Base-by-base conservation (phyloP, 30 jellyfish, hydroid and myxozoan genomes). In the Aurelia coerulea region DNA sequence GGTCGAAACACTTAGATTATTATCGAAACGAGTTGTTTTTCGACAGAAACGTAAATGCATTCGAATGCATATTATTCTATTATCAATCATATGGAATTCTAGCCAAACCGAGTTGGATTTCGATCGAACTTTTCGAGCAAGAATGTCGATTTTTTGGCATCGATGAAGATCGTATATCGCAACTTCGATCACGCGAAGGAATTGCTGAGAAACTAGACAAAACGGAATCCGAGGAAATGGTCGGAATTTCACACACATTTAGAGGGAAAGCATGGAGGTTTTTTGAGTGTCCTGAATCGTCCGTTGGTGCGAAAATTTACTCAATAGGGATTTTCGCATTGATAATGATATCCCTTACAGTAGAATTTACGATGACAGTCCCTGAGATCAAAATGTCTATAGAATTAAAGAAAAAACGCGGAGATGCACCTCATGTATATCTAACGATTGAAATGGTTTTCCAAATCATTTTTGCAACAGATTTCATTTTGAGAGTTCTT, bases 61-160 rank as follows among this genome's bases (percentile, higher is more conserved):
- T 90, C 42, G 91, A 83, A 58, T 42, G 81, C 33, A 77, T 81
- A 14, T 59, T 81, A 49, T 83, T 90, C 68, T 76, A 68, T 54
- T 90, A 90, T 59, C 97, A 90, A 62, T 90, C 97, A 32, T 31
- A 73, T 1, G 97, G 97, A 16, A 81, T 90, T n/a, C 59, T 90
- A 49, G 91, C 86, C 68, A 73, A 71, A 56, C 97, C 97, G 5
- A 63, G 29, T 31, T 54, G 67, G 64, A 12, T 82, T 0, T 32
- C 87, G 41, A 56, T 76, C 78, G 93, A 90, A 53, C 54, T 46
- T 6, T 90, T 90, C 85, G 91, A 50, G 53, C 76, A 70, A 17
- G 97, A 82, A 62, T 90, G 97, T 74, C 77, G 78, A 19, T 90
- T 63, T 70, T 90, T 79, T 60, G 94, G 89, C 5, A 76, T 90